Evolutionary conservation across 2,888 invertebrate genomes (phyloP), one percentile per base, ranked within the genome.

Genomic region (Yponomeuta evonymella): DNA sequence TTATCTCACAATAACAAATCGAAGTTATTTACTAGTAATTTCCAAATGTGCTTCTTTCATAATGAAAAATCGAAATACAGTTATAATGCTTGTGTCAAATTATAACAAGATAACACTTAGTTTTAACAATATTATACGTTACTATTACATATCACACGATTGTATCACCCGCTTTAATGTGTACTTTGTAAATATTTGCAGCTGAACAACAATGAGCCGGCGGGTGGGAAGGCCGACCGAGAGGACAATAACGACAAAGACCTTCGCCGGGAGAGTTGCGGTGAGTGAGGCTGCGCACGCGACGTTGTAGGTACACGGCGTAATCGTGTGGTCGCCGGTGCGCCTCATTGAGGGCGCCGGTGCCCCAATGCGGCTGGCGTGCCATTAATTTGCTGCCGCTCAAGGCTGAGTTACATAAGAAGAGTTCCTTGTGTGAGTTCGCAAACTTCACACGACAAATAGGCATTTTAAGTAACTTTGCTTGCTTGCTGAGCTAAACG

Each of bases 221-320:
- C 73, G 70, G 83, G 78, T 77, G 84, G 75, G 77, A 86, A 84
- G 75, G 73, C 77, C 66, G 73, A 73, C 29, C 75, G 76, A 30
- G 79, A 76, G 71, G 81, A 85, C 75, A 83, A 81, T 76, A 85
- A 79, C 72, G 87, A 88, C 73, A 85, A 80, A 77, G 87, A 88
- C 72, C 79, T 89, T 74, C 84, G 87, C 6, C 80, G 91, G 69
- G 88, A 89, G 75, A 81, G 77, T 72, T 84, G 86, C 71, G 87
- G 87, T 87, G 75, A 86, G 87, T 70, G 8, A 43, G 43, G 43
- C 43, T 79, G 73, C 72, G 15, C 63, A 73, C 72, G 15, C 63
- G 64, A 65, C 43, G 23, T 1, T 23, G n/a, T n/a, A 30, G 23
- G n/a, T 30, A 30, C 30, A 64, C 10, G 23, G 29, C 8, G 29